Conservation (phyloP, 2,113 vertebrate species). For the Proterorhinus semilunaris region DNA sequence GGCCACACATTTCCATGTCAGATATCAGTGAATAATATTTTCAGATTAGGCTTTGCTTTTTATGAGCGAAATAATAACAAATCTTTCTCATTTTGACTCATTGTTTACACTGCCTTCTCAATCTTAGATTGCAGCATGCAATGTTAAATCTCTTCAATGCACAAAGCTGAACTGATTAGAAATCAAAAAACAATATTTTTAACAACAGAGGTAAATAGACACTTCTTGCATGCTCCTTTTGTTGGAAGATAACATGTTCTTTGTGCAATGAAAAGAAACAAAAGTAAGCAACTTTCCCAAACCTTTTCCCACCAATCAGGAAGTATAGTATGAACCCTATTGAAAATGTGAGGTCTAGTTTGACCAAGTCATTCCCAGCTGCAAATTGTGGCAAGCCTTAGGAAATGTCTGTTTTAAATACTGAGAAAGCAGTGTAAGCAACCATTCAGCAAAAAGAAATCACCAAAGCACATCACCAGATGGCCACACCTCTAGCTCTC, state of each 20-base stretch:
- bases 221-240: constrained; percentile 46
- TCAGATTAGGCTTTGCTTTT: constrained; percentile 8
- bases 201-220: constrained; percentile 40
- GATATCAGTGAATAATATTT: constrained; percentile 18
- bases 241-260: constrained; percentile 58
- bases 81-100: constrained; percentile 77
- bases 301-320: constrained; percentile 67
- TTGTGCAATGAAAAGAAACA: constrained; percentile 80
- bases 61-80: constrained; percentile 29
- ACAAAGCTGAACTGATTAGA: constrained; percentile 67
- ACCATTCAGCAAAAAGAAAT: constrained; percentile 45
- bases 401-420: constrained; percentile 37
- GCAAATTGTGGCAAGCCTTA: constrained; percentile 37
- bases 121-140: constrained; percentile 68
- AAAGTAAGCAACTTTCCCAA: constrained; percentile 74
- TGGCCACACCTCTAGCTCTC: constrained; percentile 70
- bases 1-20: constrained; percentile 14
- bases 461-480: constrained; percentile 72
- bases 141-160: constrained; percentile 73
- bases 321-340: constrained; percentile 84
- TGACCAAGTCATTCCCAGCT: constrained; percentile 53
- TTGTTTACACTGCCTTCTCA: constrained; percentile 82
- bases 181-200: constrained; percentile 47
- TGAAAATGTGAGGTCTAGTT: constrained; percentile 76
- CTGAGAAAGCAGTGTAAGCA: constrained; percentile 83